A percentile compares a stretch with the other conserved stretches of the same genome.
These are phyloP conservation scores for Calvadosia cruxmelitensis DNA, from an alignment of 30 jellyfish, hydroid and myxozoan species.

Conservation along the genomic window DNA sequence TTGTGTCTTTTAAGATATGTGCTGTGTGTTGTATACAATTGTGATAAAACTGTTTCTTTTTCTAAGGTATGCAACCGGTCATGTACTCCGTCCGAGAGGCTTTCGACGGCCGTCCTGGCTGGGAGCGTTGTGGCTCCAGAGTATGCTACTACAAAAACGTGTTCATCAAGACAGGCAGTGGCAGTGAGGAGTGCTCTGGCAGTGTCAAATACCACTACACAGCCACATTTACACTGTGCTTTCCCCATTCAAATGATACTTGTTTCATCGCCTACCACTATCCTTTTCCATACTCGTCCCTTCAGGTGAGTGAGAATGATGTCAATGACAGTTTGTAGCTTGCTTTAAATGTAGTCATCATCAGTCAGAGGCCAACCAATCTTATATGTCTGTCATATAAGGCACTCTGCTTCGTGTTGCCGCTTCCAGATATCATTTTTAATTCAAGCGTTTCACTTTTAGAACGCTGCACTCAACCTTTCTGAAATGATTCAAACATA, in stretches of 20 bases:
- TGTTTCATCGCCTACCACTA: slow-evolving; percentile 87
- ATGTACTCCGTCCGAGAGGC: slow-evolving; percentile 60
- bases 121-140: slow-evolving; percentile 81
- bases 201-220: slow-evolving; percentile 41
- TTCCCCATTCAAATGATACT: slow-evolving; percentile 68
- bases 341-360: too few relatives aligned
- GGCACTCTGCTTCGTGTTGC: too few relatives aligned
- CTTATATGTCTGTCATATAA: too few relatives aligned
- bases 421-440: too few relatives aligned
- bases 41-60: neutral
- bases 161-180: slow-evolving; percentile 29
- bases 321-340: too few relatives aligned
- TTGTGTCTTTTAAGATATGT: too few relatives aligned
- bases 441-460: too few relatives aligned
- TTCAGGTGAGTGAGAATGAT: slow-evolving; percentile 63
- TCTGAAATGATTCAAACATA: too few relatives aligned
- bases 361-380: too few relatives aligned
- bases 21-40: too few relatives aligned
- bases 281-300: slow-evolving; percentile 60
- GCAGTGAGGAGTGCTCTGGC: slow-evolving; percentile 3
- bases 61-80: slow-evolving; percentile 85
- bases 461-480: too few relatives aligned
- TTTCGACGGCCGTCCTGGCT: slow-evolving; percentile 61
- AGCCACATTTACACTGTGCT: slow-evolving; percentile 70
- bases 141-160: slow-evolving; percentile 77